These are phyloP conservation scores for Melanotaenia maccullochi DNA, from an alignment of 2,797 vertebrate species.

Conservation along the genomic window DNA sequence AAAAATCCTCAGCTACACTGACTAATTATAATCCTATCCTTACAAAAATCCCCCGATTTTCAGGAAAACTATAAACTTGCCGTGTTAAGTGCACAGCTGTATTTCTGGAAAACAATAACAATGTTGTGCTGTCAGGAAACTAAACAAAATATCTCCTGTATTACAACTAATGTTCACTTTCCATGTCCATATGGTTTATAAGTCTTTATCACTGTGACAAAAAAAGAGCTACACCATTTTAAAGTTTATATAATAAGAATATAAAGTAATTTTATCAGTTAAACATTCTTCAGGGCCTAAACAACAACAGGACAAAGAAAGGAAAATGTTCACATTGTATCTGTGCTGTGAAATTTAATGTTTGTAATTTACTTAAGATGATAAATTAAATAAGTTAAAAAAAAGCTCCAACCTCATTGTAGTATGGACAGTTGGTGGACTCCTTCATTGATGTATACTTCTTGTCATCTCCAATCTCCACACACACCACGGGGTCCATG, in stretches of 20 bases:
- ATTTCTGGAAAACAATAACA: too few species aligned
- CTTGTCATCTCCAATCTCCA: constrained; percentile 97
- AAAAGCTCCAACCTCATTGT: constrained; percentile 91
- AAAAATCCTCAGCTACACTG: constrained; percentile 8
- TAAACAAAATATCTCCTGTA: too few species aligned
- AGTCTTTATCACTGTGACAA: too few species aligned
- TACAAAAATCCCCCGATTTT: not conserved
- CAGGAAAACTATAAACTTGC: not conserved
- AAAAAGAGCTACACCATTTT: too few species aligned
- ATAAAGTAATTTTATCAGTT: not conserved
- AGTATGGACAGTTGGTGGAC: constrained; percentile 97
- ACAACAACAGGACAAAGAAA: not conserved
- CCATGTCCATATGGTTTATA: too few species aligned
- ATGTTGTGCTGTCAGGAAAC: too few species aligned
- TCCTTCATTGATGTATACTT: constrained; percentile 99
- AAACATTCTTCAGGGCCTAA: not conserved
- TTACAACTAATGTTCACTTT: too few species aligned
- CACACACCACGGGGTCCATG: constrained; percentile 98
- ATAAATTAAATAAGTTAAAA: constrained; percentile 51
- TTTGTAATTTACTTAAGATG: not conserved
- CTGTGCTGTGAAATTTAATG: not conserved
- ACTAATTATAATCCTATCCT: not conserved
- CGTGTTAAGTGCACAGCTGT: too few species aligned
- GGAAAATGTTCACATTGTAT: not conserved
- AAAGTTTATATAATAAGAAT: too few species aligned